Evolutionary conservation across 2,888 invertebrate genomes (phyloP).

Genomic region (Aquatica leii): DNA sequence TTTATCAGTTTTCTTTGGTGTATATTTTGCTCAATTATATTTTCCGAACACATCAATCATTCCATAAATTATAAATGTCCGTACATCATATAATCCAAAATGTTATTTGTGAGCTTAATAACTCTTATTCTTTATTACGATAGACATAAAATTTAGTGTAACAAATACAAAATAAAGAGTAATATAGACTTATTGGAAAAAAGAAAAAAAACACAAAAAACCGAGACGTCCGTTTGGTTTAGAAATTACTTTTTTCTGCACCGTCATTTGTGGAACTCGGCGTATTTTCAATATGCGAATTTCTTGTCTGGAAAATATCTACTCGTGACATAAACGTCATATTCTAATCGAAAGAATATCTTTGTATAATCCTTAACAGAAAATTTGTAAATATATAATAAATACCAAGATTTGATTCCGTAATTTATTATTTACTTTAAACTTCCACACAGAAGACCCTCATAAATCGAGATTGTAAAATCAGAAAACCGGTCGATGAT

Average conservation of each 20-base stretch:
- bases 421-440: slow-evolving; percentile 21
- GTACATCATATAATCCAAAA: too few relatives aligned
- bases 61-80: too few relatives aligned
- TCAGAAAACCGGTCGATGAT: slow-evolving; percentile 24
- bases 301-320: too few relatives aligned
- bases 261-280: slow-evolving; percentile 8
- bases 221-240: slow-evolving; percentile 17
- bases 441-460: not conserved
- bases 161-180: slow-evolving; percentile 19
- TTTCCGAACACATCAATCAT: too few relatives aligned
- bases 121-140: not conserved
- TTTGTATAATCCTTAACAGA: too few relatives aligned
- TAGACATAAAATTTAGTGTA: slow-evolving; percentile 19
- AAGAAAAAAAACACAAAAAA: slow-evolving; percentile 30
- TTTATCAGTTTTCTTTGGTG: too few relatives aligned
- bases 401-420: slow-evolving; percentile 9
- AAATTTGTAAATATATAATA: slow-evolving; percentile 1
- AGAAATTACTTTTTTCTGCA: slow-evolving; percentile 24
- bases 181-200: slow-evolving; percentile 24
- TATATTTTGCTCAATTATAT: too few relatives aligned
- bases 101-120: too few relatives aligned
- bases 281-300: slow-evolving; percentile 6
- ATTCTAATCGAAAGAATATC: too few relatives aligned
- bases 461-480: slow-evolving; percentile 17
- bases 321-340: too few relatives aligned